Conservation (phyloP, 2,888 invertebrate genomes). For the Adelphocoris suturalis region DNA sequence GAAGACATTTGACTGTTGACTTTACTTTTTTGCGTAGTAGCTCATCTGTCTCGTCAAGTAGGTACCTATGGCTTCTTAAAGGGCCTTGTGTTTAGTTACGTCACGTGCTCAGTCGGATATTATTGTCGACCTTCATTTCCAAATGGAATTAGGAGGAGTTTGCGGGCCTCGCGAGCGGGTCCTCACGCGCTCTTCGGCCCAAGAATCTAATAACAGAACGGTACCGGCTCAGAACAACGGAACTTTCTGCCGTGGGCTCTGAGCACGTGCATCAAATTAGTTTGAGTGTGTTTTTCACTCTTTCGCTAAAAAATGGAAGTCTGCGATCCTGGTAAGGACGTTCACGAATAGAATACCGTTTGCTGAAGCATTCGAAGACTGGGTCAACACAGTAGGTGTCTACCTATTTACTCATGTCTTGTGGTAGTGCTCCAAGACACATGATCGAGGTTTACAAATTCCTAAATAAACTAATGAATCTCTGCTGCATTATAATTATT, state of each 20-base stretch:
- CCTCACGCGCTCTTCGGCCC: slow-evolving; percentile 21
- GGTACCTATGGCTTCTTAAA: background rate
- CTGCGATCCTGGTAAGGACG: no score
- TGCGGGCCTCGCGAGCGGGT: background rate
- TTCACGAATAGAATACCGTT: no score
- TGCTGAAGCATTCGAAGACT: no score
- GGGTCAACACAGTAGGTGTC: no score
- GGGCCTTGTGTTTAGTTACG: background rate
- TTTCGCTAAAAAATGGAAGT: no score
- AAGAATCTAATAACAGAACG: slow-evolving; percentile 44
- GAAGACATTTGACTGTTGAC: no score
- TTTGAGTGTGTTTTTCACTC: slow-evolving; percentile 25
- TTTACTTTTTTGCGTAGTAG: background rate
- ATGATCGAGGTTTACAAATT: no score
- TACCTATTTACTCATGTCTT: no score
- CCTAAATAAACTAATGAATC: no score
- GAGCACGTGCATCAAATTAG: slow-evolving; percentile 48
- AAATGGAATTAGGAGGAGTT: slow-evolving; percentile 25
- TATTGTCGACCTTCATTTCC: slow-evolving; percentile 32
- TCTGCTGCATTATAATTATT: no score
- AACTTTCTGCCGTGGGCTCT: background rate
- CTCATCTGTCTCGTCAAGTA: background rate
- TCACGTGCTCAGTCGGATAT: background rate
- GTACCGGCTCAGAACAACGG: slow-evolving; percentile 25
- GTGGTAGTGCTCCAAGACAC: no score